These are phyloP conservation scores for Bradypus variegatus DNA, from an alignment of 2,797 vertebrate species.

Conservation along the genomic window DNA sequence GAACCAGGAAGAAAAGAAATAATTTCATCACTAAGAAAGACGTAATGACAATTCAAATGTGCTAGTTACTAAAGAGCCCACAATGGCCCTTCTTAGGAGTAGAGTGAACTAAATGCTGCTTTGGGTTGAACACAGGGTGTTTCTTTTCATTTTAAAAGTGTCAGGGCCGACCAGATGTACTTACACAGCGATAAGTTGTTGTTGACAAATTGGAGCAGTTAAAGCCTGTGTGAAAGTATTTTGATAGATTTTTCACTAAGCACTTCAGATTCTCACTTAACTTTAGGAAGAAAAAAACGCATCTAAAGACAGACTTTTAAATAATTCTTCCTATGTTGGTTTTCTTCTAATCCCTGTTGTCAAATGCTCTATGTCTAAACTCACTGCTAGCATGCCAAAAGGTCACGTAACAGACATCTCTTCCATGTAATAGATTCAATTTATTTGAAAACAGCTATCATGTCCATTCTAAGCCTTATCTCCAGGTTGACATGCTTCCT, in stretches of 20 bases:
- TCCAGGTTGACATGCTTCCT: neutral
- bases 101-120: neutral
- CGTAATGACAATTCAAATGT: neutral
- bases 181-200: neutral
- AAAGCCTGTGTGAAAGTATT: neutral
- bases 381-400: neutral
- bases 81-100: neutral
- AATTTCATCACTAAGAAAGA: neutral
- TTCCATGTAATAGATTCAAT: no score
- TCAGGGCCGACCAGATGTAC: neutral
- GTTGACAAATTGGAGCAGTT: neutral
- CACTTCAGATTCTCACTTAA: conserved; percentile 15
- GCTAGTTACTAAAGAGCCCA: neutral
- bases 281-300: neutral
- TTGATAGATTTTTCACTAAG: conserved; percentile 18
- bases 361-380: neutral
- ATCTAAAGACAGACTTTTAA: neutral
- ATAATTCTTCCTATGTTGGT: neutral
- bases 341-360: neutral
- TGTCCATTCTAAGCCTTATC: neutral
- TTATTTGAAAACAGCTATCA: neutral
- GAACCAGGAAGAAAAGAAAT: neutral
- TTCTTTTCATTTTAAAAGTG: neutral
- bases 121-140: neutral
- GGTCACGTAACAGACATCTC: neutral